Evolutionary conservation across 2,113 vertebrate genomes (phyloP), one percentile per base, ranked within the genome.

Genomic region (Melozone crissalis): DNA sequence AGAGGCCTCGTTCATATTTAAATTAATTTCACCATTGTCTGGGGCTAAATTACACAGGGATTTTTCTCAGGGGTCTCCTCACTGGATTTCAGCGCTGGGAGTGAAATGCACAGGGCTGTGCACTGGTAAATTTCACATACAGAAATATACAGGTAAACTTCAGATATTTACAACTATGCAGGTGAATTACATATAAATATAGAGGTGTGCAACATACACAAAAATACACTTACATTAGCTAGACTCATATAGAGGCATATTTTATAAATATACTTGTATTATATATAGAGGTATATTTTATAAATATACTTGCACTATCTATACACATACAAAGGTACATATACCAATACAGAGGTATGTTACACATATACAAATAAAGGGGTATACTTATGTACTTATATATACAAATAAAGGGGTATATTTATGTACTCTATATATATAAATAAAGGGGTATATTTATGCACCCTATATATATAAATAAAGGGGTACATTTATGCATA

Each of bases 21-120:
- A 87, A 69, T 82, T 51, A 11, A 79, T 73, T 76, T 61, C 81
- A 83, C 54, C 39, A 31, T 55, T 79, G 59, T 75, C 67, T 41
- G 26, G 31, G 28, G 37, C 37, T 77, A 77, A 79, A 72, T 24
- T 43, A 90, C 75, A 57, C 1, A 3, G 2, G 52, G 16, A 14
- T 33, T 58, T 58, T 76, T 46, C 74, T 61, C 46, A 26, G 39
- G 62, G 49, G 30, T 10, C 44, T 81, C 83, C 73, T 81, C 68
- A 31, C 11, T n/a, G 67, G 52, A n/a, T 84, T 66, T 57, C 63
- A 24, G 4, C 13, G 49, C 82, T 39, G 58, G 28, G 15, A 41
- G 35, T 3, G 13, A n/a, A 68, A 58, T 0, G 8, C 4, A 0
- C 18, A 15, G 30, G 76, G 37, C 41, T 39, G 59, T 23, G 28